Evolutionary conservation across 2,113 vertebrate species (phyloP), one percentile per base, ranked within the genome.

Genomic region (Hemichromis elongatus): DNA sequence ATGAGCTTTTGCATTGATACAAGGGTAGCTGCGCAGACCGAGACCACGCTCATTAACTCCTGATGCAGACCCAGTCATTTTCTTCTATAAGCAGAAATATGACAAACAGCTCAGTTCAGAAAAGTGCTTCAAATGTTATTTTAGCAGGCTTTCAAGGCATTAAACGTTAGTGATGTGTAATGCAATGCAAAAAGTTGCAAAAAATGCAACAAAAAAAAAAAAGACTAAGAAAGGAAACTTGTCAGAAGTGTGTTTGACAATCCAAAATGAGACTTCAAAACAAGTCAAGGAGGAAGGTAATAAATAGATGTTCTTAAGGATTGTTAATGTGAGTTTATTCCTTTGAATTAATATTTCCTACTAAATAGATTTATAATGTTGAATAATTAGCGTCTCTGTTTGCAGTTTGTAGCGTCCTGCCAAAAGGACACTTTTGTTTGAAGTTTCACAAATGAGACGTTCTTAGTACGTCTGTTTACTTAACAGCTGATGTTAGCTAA

Each of bases 101-200:
- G 55, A 30, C 14, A 59, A 59, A 59, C 56, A 30, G 56, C 56
- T 59, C 3, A 18, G 26, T 18, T 30, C 26, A 57, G 56, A 14
- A 30, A 33, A 33, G 33, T 7, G 33, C 33, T 33, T 33, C 33
- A 33, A 33, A 7, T 14, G 7, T 26, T 18, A 30, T 59, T 7
- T 7, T 33, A 59, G 26, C 14, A 59, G 28, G 14, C 1, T 3
- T 59, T 5, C 26, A 30, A 2, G 5, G 8, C 0, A 57, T 57
- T 59, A 59, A 59, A 57, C 0, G 3, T 16, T 28, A 28, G 13
- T 1, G 28, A 16, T 28, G 0, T 9, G 55, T 57, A 28, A 56
- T 28, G 26, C 7, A 56, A 56, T 56, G 24, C 1, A 28, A 56
- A 0, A 56, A 8, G 13, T 28, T 56, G 6, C 53, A 5, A 55